phyloP scores from a whole-genome alignment of 2,888 invertebrate genomes.

The Melanostoma mellinum region DNA sequence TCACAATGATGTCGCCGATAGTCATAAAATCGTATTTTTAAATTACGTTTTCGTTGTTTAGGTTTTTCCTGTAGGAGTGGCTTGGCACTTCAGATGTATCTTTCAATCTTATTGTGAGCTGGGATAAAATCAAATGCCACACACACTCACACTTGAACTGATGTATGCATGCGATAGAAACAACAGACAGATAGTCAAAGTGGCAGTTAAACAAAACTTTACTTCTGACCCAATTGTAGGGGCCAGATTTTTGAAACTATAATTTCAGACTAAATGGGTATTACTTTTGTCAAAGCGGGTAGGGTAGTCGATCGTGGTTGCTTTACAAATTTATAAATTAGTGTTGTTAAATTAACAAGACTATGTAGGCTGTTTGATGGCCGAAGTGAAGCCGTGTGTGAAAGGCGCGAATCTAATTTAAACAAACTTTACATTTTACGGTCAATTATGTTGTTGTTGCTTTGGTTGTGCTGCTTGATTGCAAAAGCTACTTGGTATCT shows the following conservation, averaged over 20 bases:
- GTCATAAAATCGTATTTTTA: constrained; percentile 19
- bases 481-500: constrained; percentile 3
- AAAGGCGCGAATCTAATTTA: constrained; percentile 11
- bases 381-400: constrained; percentile 2
- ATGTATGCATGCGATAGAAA: constrained; percentile 10
- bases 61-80: constrained; percentile 6
- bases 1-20: constrained; percentile 12
- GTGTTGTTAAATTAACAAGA: constrained; percentile 11
- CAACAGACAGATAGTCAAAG: background rate
- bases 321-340: background rate
- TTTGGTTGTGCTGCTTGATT: background rate
- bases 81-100: constrained; percentile 20
- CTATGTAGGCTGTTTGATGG: background rate
- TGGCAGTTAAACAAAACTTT: background rate
- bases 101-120: constrained; percentile 6
- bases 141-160: constrained; percentile 9
- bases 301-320: background rate
- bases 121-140: constrained; percentile 2
- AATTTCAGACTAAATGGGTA: constrained; percentile 5
- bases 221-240: constrained; percentile 8
- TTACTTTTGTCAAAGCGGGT: constrained; percentile 9
- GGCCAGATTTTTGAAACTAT: background rate
- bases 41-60: constrained; percentile 22
- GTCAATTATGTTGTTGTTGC: background rate
- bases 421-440: background rate